A percentile compares a stretch with the other conserved stretches of the same genome.
Evolutionary conservation across 2,888 invertebrate genomes (phyloP).

Genomic region (Anoncus sp.): DNA sequence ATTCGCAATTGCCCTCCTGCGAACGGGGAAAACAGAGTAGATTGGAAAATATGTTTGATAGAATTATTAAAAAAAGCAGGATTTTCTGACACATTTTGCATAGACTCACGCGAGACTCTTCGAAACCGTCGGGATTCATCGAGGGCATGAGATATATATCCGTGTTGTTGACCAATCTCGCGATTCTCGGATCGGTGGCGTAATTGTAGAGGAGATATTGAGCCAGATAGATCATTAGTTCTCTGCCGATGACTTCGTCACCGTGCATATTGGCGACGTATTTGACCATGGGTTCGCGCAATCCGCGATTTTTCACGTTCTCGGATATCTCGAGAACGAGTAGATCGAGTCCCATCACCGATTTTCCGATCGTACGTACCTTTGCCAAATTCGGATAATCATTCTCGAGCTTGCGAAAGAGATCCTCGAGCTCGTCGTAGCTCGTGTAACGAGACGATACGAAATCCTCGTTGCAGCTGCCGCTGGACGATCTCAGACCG

Average conservation of each 20-base stretch:
- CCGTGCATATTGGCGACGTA: conserved; percentile 99
- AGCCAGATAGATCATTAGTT: conserved; percentile 92
- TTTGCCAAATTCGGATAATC: conserved; percentile 89
- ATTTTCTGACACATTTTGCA: too few relatives aligned
- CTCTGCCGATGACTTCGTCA: conserved; percentile 95
- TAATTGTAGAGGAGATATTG: conserved; percentile 93
- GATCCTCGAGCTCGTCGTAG: conserved; percentile 88
- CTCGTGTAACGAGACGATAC: conserved; percentile 85
- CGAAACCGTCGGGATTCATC: conserved; percentile 99
- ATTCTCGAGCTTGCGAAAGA: conserved; percentile 86
- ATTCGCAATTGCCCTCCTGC: conserved; percentile 92
- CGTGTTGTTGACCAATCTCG: conserved; percentile 91
- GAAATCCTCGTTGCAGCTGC: conserved; percentile 74
- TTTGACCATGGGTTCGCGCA: conserved; percentile 94
- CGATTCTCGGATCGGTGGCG: conserved; percentile 88
- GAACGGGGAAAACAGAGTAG: too few relatives aligned
- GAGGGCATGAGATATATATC: conserved; percentile 98
- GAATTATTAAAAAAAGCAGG: too few relatives aligned
- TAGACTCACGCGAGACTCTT: conserved; percentile 88
- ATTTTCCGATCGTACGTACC: conserved; percentile 92
- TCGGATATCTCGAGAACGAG: conserved; percentile 92
- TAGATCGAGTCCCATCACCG: conserved; percentile 91
- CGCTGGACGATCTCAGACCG: conserved; percentile 46
- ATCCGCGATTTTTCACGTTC: conserved; percentile 86
- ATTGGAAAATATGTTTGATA: too few relatives aligned